These are phyloP conservation scores for Drosophila erecta DNA, from an alignment of 1,140 invertebrate species.

Conservation along the genomic window DNA sequence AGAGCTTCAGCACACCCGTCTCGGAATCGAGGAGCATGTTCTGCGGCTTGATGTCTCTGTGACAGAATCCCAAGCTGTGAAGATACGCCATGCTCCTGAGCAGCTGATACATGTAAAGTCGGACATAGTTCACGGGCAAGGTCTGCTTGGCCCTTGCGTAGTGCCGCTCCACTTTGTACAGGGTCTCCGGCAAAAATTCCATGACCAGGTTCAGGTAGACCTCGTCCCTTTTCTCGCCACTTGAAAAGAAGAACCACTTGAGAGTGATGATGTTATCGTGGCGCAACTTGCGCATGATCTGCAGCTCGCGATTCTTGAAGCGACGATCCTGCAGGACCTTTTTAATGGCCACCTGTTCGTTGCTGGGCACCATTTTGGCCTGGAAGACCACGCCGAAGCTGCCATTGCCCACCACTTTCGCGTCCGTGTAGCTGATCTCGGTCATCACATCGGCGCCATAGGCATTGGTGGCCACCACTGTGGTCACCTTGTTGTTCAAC, in stretches of 20 bases:
- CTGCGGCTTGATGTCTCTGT: constrained; percentile 99
- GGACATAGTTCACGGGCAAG: constrained; percentile 99
- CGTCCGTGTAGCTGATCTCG: constrained; percentile 98
- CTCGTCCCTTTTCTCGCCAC: constrained; percentile 99
- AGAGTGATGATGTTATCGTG: constrained; percentile 99
- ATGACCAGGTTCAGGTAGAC: constrained; percentile 99
- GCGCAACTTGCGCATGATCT: constrained; percentile 99
- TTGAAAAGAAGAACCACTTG: constrained; percentile 99
- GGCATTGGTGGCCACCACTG: constrained; percentile 97
- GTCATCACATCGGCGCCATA: constrained; percentile 96
- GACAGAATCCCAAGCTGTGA: constrained; percentile 98
- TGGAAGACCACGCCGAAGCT: constrained; percentile 99
- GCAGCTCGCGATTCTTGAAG: constrained; percentile 99
- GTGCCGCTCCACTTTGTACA: constrained; percentile 99
- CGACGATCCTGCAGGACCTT: constrained; percentile 99
- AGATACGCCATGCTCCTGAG: constrained; percentile 99
- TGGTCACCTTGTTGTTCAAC: constrained; percentile 91
- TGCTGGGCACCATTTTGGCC: constrained; percentile 96
- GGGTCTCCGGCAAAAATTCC: constrained; percentile 99
- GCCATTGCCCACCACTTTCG: constrained; percentile 99
- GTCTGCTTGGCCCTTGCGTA: constrained; percentile 99
- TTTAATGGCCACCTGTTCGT: constrained; percentile 99
- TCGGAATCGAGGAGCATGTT: constrained; percentile 98
- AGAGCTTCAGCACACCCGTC: constrained; percentile 98
- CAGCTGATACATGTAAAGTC: constrained; percentile 99